Evolutionary conservation across 2,888 invertebrate species (phyloP).

Genomic region (Phalera bucephala): DNA sequence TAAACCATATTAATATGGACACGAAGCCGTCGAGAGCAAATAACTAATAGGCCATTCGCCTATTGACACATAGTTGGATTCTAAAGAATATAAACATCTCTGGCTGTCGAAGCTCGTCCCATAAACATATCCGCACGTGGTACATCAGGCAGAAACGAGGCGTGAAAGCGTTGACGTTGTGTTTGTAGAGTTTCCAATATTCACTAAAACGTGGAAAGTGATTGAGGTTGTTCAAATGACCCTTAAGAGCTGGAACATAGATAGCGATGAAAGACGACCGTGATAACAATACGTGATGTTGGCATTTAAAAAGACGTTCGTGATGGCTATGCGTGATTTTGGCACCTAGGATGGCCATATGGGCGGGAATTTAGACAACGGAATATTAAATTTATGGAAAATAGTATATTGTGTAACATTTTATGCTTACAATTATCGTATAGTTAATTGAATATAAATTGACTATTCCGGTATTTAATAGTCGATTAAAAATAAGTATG

Average conservation of each 20-base stretch:
- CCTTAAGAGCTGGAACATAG: background rate
- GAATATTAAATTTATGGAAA: too few relatives aligned
- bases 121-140: conserved; percentile 18
- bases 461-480: too few relatives aligned
- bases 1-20: background rate
- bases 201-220: conserved; percentile 34
- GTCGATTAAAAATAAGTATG: too few relatives aligned
- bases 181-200: conserved; percentile 16
- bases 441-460: too few relatives aligned
- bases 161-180: conserved; percentile 19
- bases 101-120: conserved; percentile 13
- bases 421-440: too few relatives aligned
- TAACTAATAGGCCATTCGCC: conserved; percentile 9
- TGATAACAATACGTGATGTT: background rate
- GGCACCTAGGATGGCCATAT: too few relatives aligned
- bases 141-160: background rate
- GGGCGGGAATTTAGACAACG: too few relatives aligned
- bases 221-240: conserved; percentile 19
- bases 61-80: conserved; percentile 14
- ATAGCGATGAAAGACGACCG: background rate
- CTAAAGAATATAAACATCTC: conserved; percentile 21
- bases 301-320: background rate
- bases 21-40: background rate
- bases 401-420: too few relatives aligned
- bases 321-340: too few relatives aligned